Percentiles rank a stretch among this genome's conserved stretches.
Conservation (phyloP, 1,140 invertebrate genomes). For the Eulimnadia texana region DNA sequence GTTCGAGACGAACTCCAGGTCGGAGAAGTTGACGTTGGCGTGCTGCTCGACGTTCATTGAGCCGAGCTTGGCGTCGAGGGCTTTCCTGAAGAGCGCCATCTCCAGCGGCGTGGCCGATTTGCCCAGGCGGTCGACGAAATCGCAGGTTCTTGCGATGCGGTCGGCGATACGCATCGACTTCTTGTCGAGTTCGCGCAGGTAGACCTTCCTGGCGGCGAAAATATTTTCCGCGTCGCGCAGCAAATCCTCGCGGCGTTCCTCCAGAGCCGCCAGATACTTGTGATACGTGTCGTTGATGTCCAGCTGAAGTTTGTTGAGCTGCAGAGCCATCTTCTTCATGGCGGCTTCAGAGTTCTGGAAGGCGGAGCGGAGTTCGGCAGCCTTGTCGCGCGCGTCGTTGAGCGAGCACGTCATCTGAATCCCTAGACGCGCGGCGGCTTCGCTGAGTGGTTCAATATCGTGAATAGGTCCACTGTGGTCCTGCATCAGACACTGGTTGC, state of each 20-base stretch:
- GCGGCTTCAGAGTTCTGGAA: conserved; percentile 24
- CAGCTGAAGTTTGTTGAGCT: conserved; percentile 26
- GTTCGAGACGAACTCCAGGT: conserved; percentile 94
- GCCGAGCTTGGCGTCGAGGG: conserved; percentile 80
- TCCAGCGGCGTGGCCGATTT: conserved; percentile 79
- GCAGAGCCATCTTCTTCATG: conserved; percentile 19
- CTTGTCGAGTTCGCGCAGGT: conserved; percentile 66
- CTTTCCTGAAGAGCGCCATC: conserved; percentile 83
- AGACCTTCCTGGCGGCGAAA: conserved; percentile 70
- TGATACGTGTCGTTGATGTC: conserved; percentile 68
- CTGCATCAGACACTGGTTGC: conserved; percentile 79
- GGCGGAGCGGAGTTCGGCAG: conserved; percentile 24
- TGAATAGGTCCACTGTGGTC: conserved; percentile 48
- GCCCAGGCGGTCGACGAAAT: conserved; percentile 79
- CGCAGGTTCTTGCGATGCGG: conserved; percentile 80
- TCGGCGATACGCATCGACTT: conserved; percentile 89
- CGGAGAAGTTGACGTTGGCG: conserved; percentile 51
- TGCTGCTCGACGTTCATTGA: conserved; percentile 66
- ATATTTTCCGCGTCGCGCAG: conserved; percentile 87
- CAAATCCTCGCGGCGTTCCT: conserved; percentile 84
- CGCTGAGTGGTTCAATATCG: conserved; percentile 13
- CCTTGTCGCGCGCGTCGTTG: conserved; percentile 22
- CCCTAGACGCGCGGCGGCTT: conserved; percentile 8
- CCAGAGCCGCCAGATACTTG: conserved; percentile 86
- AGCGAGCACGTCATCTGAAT: conserved; percentile 8